Conservation (phyloP, 1,140 invertebrate species). For the Reticulitermes speratus region DNA sequence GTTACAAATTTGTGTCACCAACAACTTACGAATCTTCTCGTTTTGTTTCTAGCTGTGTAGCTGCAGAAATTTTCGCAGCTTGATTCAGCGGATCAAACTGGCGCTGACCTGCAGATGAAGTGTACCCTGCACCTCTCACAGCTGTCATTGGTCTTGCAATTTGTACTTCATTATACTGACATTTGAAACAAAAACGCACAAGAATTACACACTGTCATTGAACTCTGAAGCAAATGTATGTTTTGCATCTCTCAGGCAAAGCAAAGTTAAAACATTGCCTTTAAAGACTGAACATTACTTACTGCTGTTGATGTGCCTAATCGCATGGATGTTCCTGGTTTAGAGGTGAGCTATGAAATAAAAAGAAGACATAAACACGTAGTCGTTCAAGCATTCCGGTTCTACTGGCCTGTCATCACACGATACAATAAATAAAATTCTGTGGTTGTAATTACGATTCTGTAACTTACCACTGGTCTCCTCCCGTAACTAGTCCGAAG, state of each 20-base stretch:
- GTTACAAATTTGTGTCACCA: too few species aligned
- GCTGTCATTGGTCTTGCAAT: constrained; percentile 85
- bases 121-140: constrained; percentile 92
- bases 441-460: background rate
- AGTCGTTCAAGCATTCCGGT: too few species aligned
- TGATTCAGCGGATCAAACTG: constrained; percentile 80
- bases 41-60: constrained; percentile 61
- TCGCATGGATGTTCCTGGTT: constrained; percentile 52
- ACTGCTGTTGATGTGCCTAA: constrained; percentile 51
- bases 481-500: constrained; percentile 60
- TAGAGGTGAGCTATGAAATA: constrained; percentile 47
- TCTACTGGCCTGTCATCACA: background rate
- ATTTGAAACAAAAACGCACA: background rate
- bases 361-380: constrained; percentile 31
- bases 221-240: too few species aligned
- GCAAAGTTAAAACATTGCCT: too few species aligned
- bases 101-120: constrained; percentile 63
- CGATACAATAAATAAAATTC: background rate
- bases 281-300: background rate
- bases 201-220: too few species aligned
- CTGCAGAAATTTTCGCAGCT: constrained; percentile 53
- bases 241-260: too few species aligned
- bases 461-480: constrained; percentile 52
- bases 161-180: constrained; percentile 36
- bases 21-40: constrained; percentile 70